Base-by-base conservation (phyloP, 2,797 vertebrate genomes). In the Amblyraja radiata region DNA sequence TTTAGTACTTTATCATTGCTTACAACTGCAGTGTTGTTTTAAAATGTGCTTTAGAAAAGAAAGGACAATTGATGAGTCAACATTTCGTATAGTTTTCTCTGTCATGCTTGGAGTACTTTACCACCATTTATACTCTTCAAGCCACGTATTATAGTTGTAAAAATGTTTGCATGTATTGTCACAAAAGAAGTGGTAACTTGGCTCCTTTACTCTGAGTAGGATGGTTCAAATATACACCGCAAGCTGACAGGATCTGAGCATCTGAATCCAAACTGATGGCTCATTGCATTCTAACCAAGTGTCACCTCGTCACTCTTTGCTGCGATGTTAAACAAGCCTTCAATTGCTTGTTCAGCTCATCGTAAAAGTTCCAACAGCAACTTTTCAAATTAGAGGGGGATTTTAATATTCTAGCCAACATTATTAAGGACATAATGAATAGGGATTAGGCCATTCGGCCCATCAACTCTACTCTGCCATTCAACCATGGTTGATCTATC, bases 121-220 rank as follows among this genome's bases (percentile, higher is more conserved):
- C 14, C 1, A 61, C 68, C 63, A 65, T 21, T 65, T 88, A n/a
- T 36, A 88, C n/a, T 7, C 68, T 88, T 68, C 16, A 68, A 68
- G 32, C 61, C 18, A 18, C n/a, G 36, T 18, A 21, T 36, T 36
- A 88, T n/a, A 88, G 84, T 32, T 88, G 84, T 88, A 32, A 88
- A 36, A 68, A 68, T 88, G n/a, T 36, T 88, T 88, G 63, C 84
- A 68, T 65, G n/a, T 8, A 61, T 61, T 68, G 18, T 9, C 84
- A 88, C 16, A 18, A 88, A 63, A 68, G 84, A 88, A 88, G n/a
- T 88, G 63, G n/a, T 32, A 21, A n/a, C 63, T 68, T 88, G n/a
- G 63, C 61, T 21, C 63, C 63, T 88, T 88, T 18, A 63, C 63
- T 88, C 63, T 36, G 84, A 88, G 84, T 32, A 61, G 68, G 7